Evolutionary conservation across 2,797 vertebrate species (phyloP).

Genomic region (Scyliorhinus canicula): DNA sequence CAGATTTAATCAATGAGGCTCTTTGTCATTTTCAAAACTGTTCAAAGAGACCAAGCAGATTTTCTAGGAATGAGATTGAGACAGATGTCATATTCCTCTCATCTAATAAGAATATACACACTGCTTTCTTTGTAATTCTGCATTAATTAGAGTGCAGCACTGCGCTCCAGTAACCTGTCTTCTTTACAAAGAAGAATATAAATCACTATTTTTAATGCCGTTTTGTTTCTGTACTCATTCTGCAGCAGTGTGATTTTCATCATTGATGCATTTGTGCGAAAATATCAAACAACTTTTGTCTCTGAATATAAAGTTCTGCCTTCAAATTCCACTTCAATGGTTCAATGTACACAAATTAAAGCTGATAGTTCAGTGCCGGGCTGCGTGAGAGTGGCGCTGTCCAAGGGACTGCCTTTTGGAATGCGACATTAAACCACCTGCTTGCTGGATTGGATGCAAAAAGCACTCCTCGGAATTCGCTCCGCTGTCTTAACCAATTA

Average conservation of each 20-base stretch:
- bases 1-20: not conserved
- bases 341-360: too few species aligned
- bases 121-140: not conserved
- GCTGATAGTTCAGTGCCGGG: too few species aligned
- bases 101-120: not conserved
- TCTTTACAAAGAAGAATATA: conserved; percentile 1
- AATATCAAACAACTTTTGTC: not conserved
- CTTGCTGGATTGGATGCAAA: too few species aligned
- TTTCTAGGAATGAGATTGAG: conserved; percentile 3
- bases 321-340: not conserved
- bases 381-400: not conserved
- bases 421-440: not conserved
- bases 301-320: not conserved
- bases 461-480: not conserved
- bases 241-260: not conserved
- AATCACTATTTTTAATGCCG: not conserved
- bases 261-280: not conserved
- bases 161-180: not conserved
- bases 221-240: not conserved
- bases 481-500: not conserved
- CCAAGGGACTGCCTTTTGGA: not conserved
- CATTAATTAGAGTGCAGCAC: conserved; percentile 4
- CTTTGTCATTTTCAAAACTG: not conserved
- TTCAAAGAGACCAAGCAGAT: not conserved
- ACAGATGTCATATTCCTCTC: not conserved